A percentile compares a stretch with the other conserved stretches of the same genome.
Evolutionary conservation across 2,888 invertebrate genomes (phyloP).

Genomic region (Parnassius apollo): DNA sequence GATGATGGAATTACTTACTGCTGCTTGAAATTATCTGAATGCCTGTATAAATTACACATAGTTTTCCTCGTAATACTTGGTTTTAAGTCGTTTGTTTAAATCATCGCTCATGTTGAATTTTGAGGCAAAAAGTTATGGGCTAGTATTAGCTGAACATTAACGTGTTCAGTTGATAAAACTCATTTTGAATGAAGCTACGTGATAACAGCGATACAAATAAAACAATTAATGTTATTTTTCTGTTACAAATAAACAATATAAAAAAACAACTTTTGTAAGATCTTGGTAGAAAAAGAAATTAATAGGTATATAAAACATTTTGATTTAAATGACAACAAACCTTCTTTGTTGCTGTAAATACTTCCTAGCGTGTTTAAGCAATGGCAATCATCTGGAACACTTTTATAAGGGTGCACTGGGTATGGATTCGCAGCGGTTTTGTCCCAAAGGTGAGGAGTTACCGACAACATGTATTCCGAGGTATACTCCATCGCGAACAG

Average conservation of each 20-base stretch:
- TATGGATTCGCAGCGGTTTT: conserved; percentile 51
- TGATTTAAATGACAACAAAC: conserved; percentile 42
- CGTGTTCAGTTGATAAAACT: too few relatives aligned
- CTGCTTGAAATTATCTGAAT: too few relatives aligned
- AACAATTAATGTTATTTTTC: neutral
- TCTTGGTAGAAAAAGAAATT: neutral
- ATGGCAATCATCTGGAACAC: conserved; percentile 39
- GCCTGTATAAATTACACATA: too few relatives aligned
- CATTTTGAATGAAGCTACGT: too few relatives aligned
- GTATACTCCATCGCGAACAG: conserved; percentile 58
- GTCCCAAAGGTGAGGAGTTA: conserved; percentile 57
- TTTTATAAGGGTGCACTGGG: conserved; percentile 47
- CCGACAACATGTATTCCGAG: conserved; percentile 53
- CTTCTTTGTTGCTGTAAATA: conserved; percentile 30
- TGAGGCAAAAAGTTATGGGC: too few relatives aligned
- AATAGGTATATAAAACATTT: neutral
- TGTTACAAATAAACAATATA: neutral
- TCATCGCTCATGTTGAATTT: too few relatives aligned
- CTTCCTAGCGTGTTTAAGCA: conserved; percentile 31
- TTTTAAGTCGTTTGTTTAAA: too few relatives aligned
- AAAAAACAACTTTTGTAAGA: neutral
- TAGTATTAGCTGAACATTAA: too few relatives aligned
- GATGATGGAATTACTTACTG: too few relatives aligned
- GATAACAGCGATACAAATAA: too few relatives aligned
- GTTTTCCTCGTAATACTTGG: too few relatives aligned